Evolutionary conservation across 2,888 invertebrate genomes (phyloP).

Genomic region (Drosophila kambysellisi): DNA sequence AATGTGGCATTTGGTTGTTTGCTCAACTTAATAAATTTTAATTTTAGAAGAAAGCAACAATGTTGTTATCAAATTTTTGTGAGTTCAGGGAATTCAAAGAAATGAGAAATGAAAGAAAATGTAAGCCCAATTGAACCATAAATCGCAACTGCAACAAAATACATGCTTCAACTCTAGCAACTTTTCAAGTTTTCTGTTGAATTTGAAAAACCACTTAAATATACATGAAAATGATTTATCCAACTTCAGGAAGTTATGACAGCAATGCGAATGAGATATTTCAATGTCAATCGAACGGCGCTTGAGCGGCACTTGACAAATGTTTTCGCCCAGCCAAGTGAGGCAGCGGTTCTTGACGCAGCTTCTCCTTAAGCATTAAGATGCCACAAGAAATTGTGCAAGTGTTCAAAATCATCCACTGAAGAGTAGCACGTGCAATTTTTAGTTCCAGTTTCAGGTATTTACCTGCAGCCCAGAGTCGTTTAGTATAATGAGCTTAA

Average conservation of each 20-base stretch:
- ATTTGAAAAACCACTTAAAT: conserved; percentile 6
- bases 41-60: not conserved
- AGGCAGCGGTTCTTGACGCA: not conserved
- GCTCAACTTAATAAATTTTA: not conserved
- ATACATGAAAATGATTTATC: conserved; percentile 8
- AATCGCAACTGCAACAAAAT: not conserved
- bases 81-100: not conserved
- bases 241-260: conserved; percentile 33
- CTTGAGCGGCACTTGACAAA: conserved; percentile 37
- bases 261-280: conserved; percentile 30
- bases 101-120: not conserved
- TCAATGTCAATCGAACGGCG: conserved; percentile 32
- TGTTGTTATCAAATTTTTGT: not conserved
- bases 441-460: conserved; percentile 24
- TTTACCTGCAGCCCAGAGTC: not conserved
- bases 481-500: conserved; percentile 47
- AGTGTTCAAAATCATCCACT: conserved; percentile 13
- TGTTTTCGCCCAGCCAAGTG: conserved; percentile 18
- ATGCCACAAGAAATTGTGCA: conserved; percentile 34
- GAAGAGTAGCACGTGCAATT: conserved; percentile 42
- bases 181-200: not conserved
- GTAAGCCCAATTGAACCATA: not conserved
- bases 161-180: not conserved
- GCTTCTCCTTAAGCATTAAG: conserved; percentile 26
- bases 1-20: too few species aligned